Evolutionary conservation across 2,888 invertebrate genomes (phyloP).

Genomic region (Cordilura impudica): DNA sequence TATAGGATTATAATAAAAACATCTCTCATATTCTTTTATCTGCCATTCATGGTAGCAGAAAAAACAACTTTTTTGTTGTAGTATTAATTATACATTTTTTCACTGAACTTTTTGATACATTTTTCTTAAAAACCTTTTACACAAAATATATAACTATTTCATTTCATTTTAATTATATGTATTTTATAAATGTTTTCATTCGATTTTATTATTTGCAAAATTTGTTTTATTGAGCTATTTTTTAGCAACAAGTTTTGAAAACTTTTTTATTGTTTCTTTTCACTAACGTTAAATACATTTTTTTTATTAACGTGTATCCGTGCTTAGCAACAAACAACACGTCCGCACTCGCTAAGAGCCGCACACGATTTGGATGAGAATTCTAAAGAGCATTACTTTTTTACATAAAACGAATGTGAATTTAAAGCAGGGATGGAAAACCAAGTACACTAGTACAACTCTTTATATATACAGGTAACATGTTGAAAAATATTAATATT

Average conservation of each 20-base stretch:
- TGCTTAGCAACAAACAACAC: slow-evolving; percentile 5
- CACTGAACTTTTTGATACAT: slow-evolving; percentile 1
- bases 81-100: slow-evolving; percentile 53
- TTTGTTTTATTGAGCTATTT: slow-evolving; percentile 15
- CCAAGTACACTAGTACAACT: too few relatives aligned
- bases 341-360: slow-evolving; percentile 39
- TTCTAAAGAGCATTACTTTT: slow-evolving; percentile 37
- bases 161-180: background rate
- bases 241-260: slow-evolving; percentile 57
- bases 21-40: slow-evolving; percentile 47
- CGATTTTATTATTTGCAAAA: background rate
- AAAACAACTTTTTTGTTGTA: slow-evolving; percentile 42
- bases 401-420: slow-evolving; percentile 30
- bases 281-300: slow-evolving; percentile 18
- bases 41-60: slow-evolving; percentile 30
- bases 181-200: background rate
- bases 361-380: slow-evolving; percentile 52
- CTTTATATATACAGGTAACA: too few relatives aligned
- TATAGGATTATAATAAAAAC: slow-evolving; percentile 1
- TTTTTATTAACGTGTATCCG: slow-evolving; percentile 14
- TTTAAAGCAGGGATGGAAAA: too few relatives aligned
- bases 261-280: slow-evolving; percentile 44
- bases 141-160: slow-evolving; percentile 12
- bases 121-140: slow-evolving; percentile 12
- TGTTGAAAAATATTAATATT: too few relatives aligned